A percentile compares a stretch with the other conserved stretches of the same genome.
Evolutionary conservation across 1,140 invertebrate genomes (phyloP).

Genomic region (Drosophila insularis): DNA sequence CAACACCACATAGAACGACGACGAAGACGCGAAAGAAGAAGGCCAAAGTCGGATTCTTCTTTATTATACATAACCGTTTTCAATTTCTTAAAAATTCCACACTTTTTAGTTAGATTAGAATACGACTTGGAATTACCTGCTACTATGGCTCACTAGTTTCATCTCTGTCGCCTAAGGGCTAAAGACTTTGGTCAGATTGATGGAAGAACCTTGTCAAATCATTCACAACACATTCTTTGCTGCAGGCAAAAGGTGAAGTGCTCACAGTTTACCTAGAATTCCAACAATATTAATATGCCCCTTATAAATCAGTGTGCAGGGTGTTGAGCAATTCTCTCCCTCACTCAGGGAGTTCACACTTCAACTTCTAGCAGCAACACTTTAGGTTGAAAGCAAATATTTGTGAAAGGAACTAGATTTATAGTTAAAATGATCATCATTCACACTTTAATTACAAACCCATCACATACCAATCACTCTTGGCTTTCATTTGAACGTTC

Average conservation of each 20-base stretch:
- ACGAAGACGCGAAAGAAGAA: not conserved
- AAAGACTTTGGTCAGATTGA: too few relatives aligned
- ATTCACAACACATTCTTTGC: too few relatives aligned
- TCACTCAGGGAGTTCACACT: constrained; percentile 56
- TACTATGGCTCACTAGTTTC: not conserved
- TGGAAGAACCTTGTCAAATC: too few relatives aligned
- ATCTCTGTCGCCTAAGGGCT: not conserved
- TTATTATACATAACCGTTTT: constrained; percentile 62
- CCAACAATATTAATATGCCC: not conserved
- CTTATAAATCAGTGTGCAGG: not conserved
- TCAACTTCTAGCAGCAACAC: constrained; percentile 48
- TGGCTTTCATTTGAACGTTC: not conserved
- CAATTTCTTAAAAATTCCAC: constrained; percentile 45
- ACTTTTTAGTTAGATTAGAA: not conserved
- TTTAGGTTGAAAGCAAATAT: constrained; percentile 54
- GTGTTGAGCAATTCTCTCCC: not conserved
- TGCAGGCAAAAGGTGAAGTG: too few relatives aligned
- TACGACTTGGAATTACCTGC: constrained; percentile 11
- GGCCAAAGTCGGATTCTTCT: constrained; percentile 10
- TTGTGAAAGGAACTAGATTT: constrained; percentile 33
- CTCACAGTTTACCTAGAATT: too few relatives aligned
- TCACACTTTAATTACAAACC: constrained; percentile 31
- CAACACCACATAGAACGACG: constrained; percentile 16
- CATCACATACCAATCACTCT: constrained; percentile 3
- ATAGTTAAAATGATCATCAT: constrained; percentile 32